These are phyloP conservation scores for Drosophila paramelanica DNA, from an alignment of 2,888 invertebrate species.

Conservation along the genomic window DNA sequence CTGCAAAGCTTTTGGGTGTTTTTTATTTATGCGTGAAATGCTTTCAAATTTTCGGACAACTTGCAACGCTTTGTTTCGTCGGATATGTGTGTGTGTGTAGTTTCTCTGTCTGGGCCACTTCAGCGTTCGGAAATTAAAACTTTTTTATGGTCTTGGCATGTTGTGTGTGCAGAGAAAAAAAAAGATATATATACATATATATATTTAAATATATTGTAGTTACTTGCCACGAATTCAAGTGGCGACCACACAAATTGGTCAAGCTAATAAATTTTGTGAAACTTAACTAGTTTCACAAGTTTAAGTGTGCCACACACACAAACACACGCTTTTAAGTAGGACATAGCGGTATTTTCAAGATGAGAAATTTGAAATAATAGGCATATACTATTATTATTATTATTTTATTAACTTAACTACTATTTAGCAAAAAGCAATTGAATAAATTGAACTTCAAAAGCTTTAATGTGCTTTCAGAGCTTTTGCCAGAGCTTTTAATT, in stretches of 20 bases:
- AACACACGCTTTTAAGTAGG: not conserved
- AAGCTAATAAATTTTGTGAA: slow-evolving; percentile 48
- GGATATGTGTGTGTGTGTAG: slow-evolving; percentile 17
- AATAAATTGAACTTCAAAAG: too few relatives aligned
- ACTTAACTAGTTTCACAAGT: slow-evolving; percentile 33
- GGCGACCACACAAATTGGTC: slow-evolving; percentile 60
- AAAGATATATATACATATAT: slow-evolving; percentile 10
- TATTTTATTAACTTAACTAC: too few relatives aligned
- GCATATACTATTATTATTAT: too few relatives aligned
- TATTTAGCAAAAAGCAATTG: too few relatives aligned
- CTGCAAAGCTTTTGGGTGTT: slow-evolving; percentile 52
- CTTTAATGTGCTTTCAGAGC: too few relatives aligned
- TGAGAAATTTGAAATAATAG: too few relatives aligned
- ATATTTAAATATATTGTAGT: slow-evolving; percentile 53
- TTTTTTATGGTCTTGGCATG: slow-evolving; percentile 69
- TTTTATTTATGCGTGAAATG: slow-evolving; percentile 75
- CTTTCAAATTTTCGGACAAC: slow-evolving; percentile 61
- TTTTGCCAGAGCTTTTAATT: too few relatives aligned
- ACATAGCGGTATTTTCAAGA: slow-evolving; percentile 8
- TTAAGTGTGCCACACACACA: not conserved
- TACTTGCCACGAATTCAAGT: slow-evolving; percentile 47
- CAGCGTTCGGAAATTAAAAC: slow-evolving; percentile 67
- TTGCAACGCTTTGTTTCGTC: slow-evolving; percentile 44
- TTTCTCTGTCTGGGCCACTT: slow-evolving; percentile 52
- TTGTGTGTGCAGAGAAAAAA: slow-evolving; percentile 19